Evolutionary conservation across 2,888 invertebrate species (phyloP).

Genomic region (Epicampocera succincta): DNA sequence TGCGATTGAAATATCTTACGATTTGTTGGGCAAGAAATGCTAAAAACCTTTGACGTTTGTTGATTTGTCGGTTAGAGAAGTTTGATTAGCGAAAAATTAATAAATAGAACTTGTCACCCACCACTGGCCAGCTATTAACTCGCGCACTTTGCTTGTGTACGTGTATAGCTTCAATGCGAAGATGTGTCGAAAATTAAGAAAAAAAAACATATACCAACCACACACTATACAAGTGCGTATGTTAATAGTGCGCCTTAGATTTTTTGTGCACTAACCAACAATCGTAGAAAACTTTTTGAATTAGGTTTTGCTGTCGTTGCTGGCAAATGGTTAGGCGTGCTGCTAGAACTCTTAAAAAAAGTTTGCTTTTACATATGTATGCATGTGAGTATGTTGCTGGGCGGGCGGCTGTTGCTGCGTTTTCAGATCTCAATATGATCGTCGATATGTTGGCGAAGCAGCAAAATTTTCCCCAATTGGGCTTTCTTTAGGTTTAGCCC

Average conservation of each 20-base stretch:
- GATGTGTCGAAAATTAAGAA: too few species aligned
- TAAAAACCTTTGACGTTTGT: not conserved
- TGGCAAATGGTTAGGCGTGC: not conserved
- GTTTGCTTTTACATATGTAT: too few species aligned
- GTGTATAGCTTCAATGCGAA: constrained; percentile 27
- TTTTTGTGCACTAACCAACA: constrained; percentile 16
- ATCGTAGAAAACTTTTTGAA: not conserved
- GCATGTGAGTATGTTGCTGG: constrained; percentile 43
- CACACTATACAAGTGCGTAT: constrained; percentile 28
- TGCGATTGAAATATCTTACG: constrained; percentile 2
- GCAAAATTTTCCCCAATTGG: constrained; percentile 5
- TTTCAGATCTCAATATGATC: constrained; percentile 38
- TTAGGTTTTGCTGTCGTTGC: constrained; percentile 10
- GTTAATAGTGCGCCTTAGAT: constrained; percentile 35
- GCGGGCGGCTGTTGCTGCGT: constrained; percentile 39
- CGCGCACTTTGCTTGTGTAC: constrained; percentile 58
- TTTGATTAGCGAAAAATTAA: constrained; percentile 25
- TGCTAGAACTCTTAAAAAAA: constrained; percentile 5
- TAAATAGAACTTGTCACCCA: constrained; percentile 49
- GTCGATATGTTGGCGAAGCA: constrained; percentile 7
- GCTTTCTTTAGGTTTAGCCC: constrained; percentile 30
- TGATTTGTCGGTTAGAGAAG: constrained; percentile 16
- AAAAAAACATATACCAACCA: not conserved
- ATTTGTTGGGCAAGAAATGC: constrained; percentile 8
- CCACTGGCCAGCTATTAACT: constrained; percentile 28